Evolutionary conservation across 2,797 vertebrate genomes (phyloP), one percentile per base, ranked within the genome.

Genomic region (Columba guinea): DNA sequence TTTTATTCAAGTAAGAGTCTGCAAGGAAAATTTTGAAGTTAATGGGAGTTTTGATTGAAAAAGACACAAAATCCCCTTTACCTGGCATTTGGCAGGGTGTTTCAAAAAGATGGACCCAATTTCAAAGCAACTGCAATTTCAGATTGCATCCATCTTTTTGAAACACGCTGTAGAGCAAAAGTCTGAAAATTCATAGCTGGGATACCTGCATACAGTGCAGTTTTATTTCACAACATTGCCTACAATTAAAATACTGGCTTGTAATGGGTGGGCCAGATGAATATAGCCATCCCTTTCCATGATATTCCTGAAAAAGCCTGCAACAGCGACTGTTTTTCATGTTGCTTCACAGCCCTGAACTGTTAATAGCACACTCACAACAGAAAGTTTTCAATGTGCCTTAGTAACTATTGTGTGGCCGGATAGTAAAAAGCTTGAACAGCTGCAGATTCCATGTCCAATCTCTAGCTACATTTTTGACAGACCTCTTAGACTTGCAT

Each of bases 401-500:
- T 79, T 82, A 90, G 78, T 86, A 89, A 80, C 78, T 93, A 78
- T 60, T 90, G 70, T 90, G 67, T 71, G 82, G 90, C 34, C 2
- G 11, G 79, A 87, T 4, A 78, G 92, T 53, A 26, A 84, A 79
- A 90, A 80, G 75, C 94, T 95, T 87, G 94, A 94, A 94, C 95
- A 96, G 96, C 97, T 96, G 92, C 94, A 78, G 89, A 94, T 87
- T 77, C 84, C 68, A 68, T 53, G 84, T 46, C 77, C 91, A 67
- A 32, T 84, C 94, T 90, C 75, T 14, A 86, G 90, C 87, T 62
- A 30, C 32, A 28, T 79, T 84, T 91, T 79, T 73, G 60, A 90
- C 73, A 92, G 83, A 78, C 58, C 56, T 86, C 90, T 93, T 60
- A n/a, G 85, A 75, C 75, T 96, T 88, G 85, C 65, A 86, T 92